These are phyloP conservation scores for Cecidostiba fungosa DNA, from an alignment of 2,888 invertebrate genomes.

Conservation along the genomic window DNA sequence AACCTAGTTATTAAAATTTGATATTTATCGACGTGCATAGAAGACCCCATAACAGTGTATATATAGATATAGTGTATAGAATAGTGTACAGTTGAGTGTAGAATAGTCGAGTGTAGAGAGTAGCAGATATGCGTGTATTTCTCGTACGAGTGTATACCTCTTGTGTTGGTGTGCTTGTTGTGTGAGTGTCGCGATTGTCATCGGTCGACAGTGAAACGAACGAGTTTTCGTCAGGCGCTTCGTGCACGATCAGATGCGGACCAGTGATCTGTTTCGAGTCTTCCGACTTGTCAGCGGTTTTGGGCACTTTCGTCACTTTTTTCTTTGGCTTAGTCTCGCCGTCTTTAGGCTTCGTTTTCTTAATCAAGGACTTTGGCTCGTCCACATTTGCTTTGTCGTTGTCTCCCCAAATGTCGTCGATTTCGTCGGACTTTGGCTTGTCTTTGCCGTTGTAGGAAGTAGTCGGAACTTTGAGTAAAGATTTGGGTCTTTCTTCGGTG, in stretches of 20 bases:
- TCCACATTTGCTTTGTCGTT: background rate
- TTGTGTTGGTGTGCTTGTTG: constrained; percentile 8
- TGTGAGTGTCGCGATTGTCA: constrained; percentile 18
- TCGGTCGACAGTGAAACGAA: constrained; percentile 5
- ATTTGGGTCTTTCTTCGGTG: background rate
- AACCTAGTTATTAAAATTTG: background rate
- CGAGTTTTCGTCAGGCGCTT: constrained; percentile 36
- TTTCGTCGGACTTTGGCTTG: background rate
- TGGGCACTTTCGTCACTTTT: background rate
- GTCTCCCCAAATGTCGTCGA: background rate
- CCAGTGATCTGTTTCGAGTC: constrained; percentile 44
- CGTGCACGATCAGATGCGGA: constrained; percentile 27
- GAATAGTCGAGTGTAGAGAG: constrained; percentile 20
- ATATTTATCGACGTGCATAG: background rate
- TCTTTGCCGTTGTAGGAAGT: background rate
- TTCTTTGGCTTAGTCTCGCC: background rate
- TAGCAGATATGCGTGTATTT: background rate
- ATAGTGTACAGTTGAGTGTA: constrained; percentile 4
- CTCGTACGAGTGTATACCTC: constrained; percentile 34
- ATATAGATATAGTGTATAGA: background rate
- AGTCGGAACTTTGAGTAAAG: background rate
- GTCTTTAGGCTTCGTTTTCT: background rate
- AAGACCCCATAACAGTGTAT: background rate
- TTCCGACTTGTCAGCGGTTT: background rate
- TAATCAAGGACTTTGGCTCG: background rate